These are phyloP conservation scores for Hirtodrosophila histrioides DNA, from an alignment of 2,888 invertebrate genomes.

Conservation along the genomic window DNA sequence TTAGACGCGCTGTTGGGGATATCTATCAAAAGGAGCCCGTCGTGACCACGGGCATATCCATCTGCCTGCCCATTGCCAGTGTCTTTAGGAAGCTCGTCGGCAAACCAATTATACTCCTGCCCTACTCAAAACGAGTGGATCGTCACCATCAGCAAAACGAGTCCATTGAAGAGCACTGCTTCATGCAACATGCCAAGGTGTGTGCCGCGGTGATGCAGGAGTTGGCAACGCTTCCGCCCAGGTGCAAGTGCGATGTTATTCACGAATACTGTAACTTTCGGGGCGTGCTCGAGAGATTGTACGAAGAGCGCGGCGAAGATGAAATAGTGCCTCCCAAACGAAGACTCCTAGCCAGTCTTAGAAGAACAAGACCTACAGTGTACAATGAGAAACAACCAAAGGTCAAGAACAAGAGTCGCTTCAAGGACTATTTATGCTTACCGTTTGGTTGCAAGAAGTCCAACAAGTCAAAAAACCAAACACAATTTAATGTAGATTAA, in stretches of 20 bases:
- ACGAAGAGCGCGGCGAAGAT: neutral
- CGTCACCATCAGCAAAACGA: constrained; percentile 38
- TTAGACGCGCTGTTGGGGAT: constrained; percentile 4
- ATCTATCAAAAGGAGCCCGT: constrained; percentile 11
- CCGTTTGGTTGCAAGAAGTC: neutral
- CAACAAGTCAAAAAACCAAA: neutral
- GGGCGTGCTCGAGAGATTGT: constrained; percentile 31
- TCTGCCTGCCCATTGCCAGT: constrained; percentile 51
- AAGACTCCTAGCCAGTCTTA: fast-evolving
- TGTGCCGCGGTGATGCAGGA: constrained; percentile 36
- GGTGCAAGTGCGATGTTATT: constrained; percentile 46
- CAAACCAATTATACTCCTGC: constrained; percentile 45
- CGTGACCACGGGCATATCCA: constrained; percentile 28
- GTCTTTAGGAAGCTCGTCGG: constrained; percentile 27
- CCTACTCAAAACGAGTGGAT: constrained; percentile 40
- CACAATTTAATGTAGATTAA: no score
- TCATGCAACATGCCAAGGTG: constrained; percentile 30
- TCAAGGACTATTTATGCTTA: constrained; percentile 7
- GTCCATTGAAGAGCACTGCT: constrained; percentile 14
- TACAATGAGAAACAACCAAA: neutral
- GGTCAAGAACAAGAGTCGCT: neutral
- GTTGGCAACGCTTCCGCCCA: constrained; percentile 18
- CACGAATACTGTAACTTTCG: constrained; percentile 36
- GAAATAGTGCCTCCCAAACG: fast-evolving
- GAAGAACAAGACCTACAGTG: neutral